Base-by-base conservation (phyloP, 2,888 invertebrate species). In the Seira sanloemensis region DNA sequence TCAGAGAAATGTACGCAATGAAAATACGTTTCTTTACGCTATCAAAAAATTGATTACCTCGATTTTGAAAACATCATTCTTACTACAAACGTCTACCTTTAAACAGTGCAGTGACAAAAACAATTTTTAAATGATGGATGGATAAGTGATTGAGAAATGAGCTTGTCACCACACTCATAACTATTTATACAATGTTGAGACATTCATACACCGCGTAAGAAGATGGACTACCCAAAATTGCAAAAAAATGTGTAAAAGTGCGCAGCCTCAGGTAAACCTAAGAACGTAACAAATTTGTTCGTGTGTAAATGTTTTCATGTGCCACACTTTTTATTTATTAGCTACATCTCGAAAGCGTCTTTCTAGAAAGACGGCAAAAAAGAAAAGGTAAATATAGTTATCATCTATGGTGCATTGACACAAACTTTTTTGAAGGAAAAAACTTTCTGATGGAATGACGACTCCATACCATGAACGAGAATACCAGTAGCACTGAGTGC, bases 331-430 rank as follows among this genome's bases (percentile, higher is more conserved):
- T 67, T 67, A 26, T 67, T 19, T 67, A 26, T 27, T 26, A 67
- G 18, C 25, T 5, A 26, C 67, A n/a, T 67, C 16, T n/a, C n/a
- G n/a, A n/a, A 67, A 67, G 27, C 67, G 26, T 9, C 26, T n/a
- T n/a, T n/a, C n/a, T n/a, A n/a, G n/a, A n/a, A 7, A 25, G 21
- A 69, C 27, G 19, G 69, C 69, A 37, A 50, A 18, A 50, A 18
- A 50, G 50, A 50, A 25, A 73, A 16, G 0, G 65, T 19, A 65
- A 62, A 74, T 65, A 27, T 37, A 74, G 65, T 50, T 26, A 72
- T 72, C 72, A 58, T 58, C 58, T 58, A 19, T 37, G 37, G 74
- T 74, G 65, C 74, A 74, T 74, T 74, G 74, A 74, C 74, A 74
- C 37, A 58, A 62, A 24, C 25, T 19, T 24, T n/a, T 65, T 26